Percentiles rank a stretch among this genome's conserved stretches.
phyloP scores from a whole-genome alignment of 2,888 invertebrate species.

The Lissonota sp. region DNA sequence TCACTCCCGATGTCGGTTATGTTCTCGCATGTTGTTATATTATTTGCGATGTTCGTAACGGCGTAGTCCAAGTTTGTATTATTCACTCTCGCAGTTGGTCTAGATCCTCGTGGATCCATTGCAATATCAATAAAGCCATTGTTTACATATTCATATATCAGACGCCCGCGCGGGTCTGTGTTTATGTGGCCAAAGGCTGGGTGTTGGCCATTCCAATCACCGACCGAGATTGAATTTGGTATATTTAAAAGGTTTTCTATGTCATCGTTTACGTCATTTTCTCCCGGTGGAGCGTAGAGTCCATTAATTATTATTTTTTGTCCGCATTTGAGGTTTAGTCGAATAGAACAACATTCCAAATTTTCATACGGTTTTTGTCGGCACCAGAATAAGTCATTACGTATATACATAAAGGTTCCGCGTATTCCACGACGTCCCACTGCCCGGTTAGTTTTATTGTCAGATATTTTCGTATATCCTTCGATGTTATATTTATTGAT shows the following conservation, averaged over 20 bases:
- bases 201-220: slow-evolving; percentile 31
- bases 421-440: slow-evolving; percentile 5
- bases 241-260: slow-evolving; percentile 19
- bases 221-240: slow-evolving; percentile 28
- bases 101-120: slow-evolving; percentile 5
- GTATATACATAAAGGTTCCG: slow-evolving; percentile 27
- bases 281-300: slow-evolving; percentile 15
- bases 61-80: slow-evolving; percentile 30
- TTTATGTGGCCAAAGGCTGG: slow-evolving; percentile 19
- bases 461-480: slow-evolving; percentile 26
- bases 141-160: slow-evolving; percentile 4
- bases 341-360: slow-evolving; percentile 22
- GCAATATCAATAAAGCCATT: slow-evolving; percentile 20
- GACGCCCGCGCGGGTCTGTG: slow-evolving; percentile 12
- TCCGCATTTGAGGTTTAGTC: slow-evolving; percentile 12
- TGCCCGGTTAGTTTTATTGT: slow-evolving; percentile 26
- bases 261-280: slow-evolving; percentile 24
- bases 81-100: neutral
- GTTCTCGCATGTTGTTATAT: slow-evolving; percentile 31
- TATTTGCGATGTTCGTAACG: slow-evolving; percentile 30
- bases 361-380: slow-evolving; percentile 4
- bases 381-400: slow-evolving; percentile 19
- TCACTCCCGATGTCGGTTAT: slow-evolving; percentile 37
- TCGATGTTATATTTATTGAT: slow-evolving; percentile 35
- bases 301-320: slow-evolving; percentile 33